Conservation (phyloP, 2,888 invertebrate species). For the Glyphotaelius pellucidus region DNA sequence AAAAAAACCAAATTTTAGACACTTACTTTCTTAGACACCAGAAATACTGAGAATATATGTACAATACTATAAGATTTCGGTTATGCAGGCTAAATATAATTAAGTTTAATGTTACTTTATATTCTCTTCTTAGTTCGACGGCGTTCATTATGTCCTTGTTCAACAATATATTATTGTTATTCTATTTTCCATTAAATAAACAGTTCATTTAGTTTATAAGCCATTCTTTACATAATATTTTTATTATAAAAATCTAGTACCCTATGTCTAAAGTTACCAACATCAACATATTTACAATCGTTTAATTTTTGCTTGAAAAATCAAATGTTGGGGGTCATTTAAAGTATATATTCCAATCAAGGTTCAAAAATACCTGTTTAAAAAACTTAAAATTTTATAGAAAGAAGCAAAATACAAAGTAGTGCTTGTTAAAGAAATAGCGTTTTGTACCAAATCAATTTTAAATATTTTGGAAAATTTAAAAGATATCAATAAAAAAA, state of each 20-base stretch:
- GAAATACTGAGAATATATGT: background rate
- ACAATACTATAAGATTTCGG: background rate
- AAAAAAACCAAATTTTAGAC: background rate
- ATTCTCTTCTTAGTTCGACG: background rate
- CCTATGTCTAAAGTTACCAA: constrained; percentile 9
- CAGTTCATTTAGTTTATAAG: constrained; percentile 6
- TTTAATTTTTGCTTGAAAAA: constrained; percentile 5
- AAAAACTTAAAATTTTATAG: background rate
- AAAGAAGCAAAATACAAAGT: background rate
- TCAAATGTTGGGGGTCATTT: background rate
- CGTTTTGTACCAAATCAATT: background rate
- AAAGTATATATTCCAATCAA: background rate
- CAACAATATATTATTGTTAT: background rate
- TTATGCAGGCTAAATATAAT: background rate
- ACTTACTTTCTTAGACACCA: background rate
- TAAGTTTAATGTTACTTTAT: background rate
- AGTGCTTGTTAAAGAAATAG: background rate
- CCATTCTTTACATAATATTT: constrained; percentile 5
- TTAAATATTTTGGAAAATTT: background rate
- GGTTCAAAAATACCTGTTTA: background rate
- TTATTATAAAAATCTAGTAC: constrained; percentile 54
- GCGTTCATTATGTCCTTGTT: background rate
- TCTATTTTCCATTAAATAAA: background rate
- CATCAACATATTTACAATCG: constrained; percentile 16
- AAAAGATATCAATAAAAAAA: background rate